Conservation (phyloP, 1,140 invertebrate genomes). For the Halictus rubicundus region DNA sequence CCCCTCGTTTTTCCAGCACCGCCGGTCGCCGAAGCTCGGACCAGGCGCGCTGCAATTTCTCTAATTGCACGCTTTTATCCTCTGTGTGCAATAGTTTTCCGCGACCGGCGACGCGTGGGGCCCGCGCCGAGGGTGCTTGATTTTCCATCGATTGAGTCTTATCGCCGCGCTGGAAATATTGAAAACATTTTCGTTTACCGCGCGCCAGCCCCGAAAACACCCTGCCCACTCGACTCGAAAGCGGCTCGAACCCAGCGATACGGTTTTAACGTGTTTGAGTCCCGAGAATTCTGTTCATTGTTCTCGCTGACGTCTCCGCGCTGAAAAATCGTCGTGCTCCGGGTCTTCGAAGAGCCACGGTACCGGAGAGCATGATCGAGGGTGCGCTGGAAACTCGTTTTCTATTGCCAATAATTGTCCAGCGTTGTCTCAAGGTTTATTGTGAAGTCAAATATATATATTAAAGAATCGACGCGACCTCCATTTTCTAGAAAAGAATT, state of each 20-base stretch:
- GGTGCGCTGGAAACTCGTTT: too few species aligned
- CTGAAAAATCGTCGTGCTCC: too few species aligned
- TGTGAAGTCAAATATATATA: too few species aligned
- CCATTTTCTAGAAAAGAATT: too few species aligned
- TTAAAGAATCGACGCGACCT: too few species aligned
- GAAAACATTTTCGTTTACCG: slow-evolving; percentile 63
- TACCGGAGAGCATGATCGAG: too few species aligned
- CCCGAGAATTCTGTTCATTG: not conserved
- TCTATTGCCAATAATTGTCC: too few species aligned
- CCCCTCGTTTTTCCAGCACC: too few species aligned
- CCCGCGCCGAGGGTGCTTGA: slow-evolving; percentile 55
- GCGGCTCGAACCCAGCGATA: not conserved
- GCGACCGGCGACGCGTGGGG: slow-evolving; percentile 45
- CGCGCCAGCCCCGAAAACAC: slow-evolving; percentile 31
- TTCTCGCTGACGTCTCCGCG: not conserved
- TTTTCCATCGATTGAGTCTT: slow-evolving; percentile 65
- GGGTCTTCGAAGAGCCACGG: too few species aligned
- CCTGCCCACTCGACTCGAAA: not conserved
- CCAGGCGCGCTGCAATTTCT: slow-evolving; percentile 54
- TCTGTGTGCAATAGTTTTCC: slow-evolving; percentile 53
- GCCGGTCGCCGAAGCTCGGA: not conserved
- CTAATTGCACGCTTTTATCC: slow-evolving; percentile 64
- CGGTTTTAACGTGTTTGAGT: not conserved
- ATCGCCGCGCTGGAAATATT: slow-evolving; percentile 62
- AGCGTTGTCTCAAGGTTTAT: too few species aligned